Percentiles rank a stretch among this genome's conserved stretches.
These are phyloP conservation scores for Scolopax bukidnonensis DNA, from an alignment of 2,797 vertebrate genomes.

Conservation along the genomic window DNA sequence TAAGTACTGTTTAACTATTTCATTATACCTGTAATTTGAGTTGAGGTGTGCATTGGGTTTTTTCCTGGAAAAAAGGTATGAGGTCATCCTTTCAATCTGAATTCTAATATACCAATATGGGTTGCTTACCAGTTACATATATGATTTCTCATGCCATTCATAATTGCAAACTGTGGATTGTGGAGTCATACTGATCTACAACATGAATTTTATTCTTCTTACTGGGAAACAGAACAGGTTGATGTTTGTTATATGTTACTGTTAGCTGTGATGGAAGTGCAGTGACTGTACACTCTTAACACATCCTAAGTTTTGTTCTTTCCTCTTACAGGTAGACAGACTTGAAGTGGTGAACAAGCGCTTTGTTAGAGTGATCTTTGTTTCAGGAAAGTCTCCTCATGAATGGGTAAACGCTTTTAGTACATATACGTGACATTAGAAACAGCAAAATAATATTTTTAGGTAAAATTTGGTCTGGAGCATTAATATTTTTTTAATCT, in stretches of 20 bases:
- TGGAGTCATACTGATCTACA: neutral
- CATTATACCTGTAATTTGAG: neutral
- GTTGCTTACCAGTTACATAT: neutral
- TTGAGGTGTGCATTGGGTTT: neutral
- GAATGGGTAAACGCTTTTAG: slow-evolving; percentile 84
- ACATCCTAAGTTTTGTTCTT: neutral
- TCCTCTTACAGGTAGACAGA: slow-evolving; percentile 85
- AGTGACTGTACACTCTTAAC: neutral
- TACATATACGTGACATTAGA: neutral
- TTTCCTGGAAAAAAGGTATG: neutral
- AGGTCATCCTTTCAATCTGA: neutral
- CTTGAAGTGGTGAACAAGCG: slow-evolving; percentile 96
- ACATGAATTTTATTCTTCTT: neutral
- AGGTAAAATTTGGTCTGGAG: neutral
- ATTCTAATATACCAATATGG: neutral
- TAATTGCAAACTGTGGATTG: neutral
- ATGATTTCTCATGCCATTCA: neutral
- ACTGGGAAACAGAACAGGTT: neutral
- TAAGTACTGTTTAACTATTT: neutral
- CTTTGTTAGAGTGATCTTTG: slow-evolving; percentile 91
- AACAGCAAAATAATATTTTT: neutral
- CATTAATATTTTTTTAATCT: neutral
- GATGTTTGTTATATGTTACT: neutral
- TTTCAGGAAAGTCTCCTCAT: slow-evolving; percentile 85
- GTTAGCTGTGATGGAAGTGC: neutral